Percentiles rank a stretch among this genome's conserved stretches.
phyloP scores from a whole-genome alignment of 2,113 vertebrate species.

The Gallinago paraguaiae region DNA sequence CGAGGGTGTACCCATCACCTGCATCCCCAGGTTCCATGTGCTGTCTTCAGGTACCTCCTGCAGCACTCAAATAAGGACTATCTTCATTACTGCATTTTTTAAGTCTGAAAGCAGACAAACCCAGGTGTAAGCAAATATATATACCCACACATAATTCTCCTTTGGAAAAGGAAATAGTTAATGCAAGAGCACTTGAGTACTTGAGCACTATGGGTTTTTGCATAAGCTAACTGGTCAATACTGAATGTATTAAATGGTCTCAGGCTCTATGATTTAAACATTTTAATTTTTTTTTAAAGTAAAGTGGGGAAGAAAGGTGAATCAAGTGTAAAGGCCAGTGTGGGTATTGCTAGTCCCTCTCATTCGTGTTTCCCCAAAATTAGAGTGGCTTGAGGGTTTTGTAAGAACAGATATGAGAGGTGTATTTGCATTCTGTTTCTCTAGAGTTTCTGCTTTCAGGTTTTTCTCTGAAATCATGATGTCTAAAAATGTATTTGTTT shows the following conservation, averaged over 20 bases:
- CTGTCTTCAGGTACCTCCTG: neutral
- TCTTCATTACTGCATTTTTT: neutral
- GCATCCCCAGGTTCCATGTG: neutral
- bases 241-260: neutral
- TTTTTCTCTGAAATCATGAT: neutral
- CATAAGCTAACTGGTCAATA: neutral
- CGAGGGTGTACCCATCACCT: neutral
- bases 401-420: neutral
- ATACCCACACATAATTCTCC: neutral
- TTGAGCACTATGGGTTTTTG: neutral
- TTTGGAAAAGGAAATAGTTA: neutral
- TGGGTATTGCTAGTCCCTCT: neutral
- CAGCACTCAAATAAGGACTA: neutral
- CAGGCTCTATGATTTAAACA: neutral
- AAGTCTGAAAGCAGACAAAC: neutral
- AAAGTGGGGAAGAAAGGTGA: neutral
- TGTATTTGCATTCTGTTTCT: neutral
- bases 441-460: neutral
- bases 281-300: neutral
- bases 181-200: fast-evolving
- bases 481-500: conserved; percentile 4
- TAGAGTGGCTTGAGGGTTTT: neutral
- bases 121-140: neutral
- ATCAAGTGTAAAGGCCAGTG: neutral
- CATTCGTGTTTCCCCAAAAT: neutral